Evolutionary conservation across 2,113 vertebrate genomes (phyloP).

Genomic region (Chaenogobius annularis): DNA sequence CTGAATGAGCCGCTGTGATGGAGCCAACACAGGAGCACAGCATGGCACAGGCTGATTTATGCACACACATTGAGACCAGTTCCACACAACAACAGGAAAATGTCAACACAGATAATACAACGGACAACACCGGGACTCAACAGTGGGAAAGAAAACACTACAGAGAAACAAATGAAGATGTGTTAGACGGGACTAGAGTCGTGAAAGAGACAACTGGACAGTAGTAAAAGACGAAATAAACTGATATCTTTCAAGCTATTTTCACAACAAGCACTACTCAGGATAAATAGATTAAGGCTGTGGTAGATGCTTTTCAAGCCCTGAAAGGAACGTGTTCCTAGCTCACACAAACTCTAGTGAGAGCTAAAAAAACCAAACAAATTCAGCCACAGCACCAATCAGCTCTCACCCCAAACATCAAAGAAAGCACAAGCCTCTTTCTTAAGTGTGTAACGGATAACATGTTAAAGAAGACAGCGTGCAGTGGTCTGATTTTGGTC

Average conservation of each 20-base stretch:
- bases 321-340: too few relatives aligned
- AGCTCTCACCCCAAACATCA: too few relatives aligned
- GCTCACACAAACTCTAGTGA: too few relatives aligned
- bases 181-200: neutral
- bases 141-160: neutral
- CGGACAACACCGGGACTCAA: slow-evolving; percentile 5
- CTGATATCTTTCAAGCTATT: neutral
- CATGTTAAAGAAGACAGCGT: too few relatives aligned
- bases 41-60: slow-evolving; percentile 18
- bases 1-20: slow-evolving; percentile 64
- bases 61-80: slow-evolving; percentile 3
- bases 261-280: too few relatives aligned
- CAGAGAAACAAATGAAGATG: neutral
- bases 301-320: too few relatives aligned
- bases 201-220: neutral
- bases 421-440: too few relatives aligned
- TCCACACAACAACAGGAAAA: neutral
- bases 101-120: slow-evolving; percentile 1
- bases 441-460: too few relatives aligned
- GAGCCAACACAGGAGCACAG: slow-evolving; percentile 24
- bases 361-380: too few relatives aligned
- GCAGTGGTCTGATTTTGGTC: too few relatives aligned
- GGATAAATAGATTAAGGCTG: too few relatives aligned
- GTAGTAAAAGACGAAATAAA: neutral
- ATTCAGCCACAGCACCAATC: too few relatives aligned